Base-by-base conservation (phyloP, 1,140 invertebrate genomes). In the Venustaconcha ellipsiformis region DNA sequence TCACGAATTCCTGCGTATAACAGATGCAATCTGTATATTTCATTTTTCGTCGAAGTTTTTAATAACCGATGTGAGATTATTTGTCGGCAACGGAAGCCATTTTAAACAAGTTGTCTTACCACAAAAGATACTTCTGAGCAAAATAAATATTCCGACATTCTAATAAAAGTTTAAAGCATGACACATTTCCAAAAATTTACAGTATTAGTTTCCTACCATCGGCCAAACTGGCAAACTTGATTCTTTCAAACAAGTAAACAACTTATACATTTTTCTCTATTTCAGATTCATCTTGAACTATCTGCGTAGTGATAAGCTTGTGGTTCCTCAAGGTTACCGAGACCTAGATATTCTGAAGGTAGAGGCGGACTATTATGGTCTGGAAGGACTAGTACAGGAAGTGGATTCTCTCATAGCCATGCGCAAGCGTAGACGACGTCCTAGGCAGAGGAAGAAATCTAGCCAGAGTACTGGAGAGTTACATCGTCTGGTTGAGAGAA, bases 251-350 rank as follows among this genome's bases (percentile, higher is more conserved):
- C 2, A 48, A 57, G 67, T 17, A 18, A 2, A 48, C 4, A 69
- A 48, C 15, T 15, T 20, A 18, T 5, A 20, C 59, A 4, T 59
- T 2, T 30, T 1, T 14, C 15, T 20, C 64, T 17, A 6, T 71
- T 78, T 18, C 77, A 84, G 86, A 63, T 80, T 82, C 67, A 79
- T 88, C 15, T 78, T 88, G 5, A 84, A 88, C 75, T 88, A 82
- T 62, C 71, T 88, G n/a, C 74, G 86, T 12, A 83, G 85, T 48
- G 78, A 73, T 17, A 80, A 77, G 55, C 78, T 86, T 20, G 69
- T 80, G 6, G 59, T 84, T 14, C 84, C 85, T 1, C 58, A 68
- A 20, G 85, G 82, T n/a, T 81, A 76, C 57, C 55, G 78, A 37
- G 83, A 85, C 57, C 72, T 85, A 1, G 77, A 80, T 17, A 66